These are phyloP conservation scores for Palythoa heliodiscus DNA, from an alignment of 92 coral and sea anemone species.

Conservation along the genomic window DNA sequence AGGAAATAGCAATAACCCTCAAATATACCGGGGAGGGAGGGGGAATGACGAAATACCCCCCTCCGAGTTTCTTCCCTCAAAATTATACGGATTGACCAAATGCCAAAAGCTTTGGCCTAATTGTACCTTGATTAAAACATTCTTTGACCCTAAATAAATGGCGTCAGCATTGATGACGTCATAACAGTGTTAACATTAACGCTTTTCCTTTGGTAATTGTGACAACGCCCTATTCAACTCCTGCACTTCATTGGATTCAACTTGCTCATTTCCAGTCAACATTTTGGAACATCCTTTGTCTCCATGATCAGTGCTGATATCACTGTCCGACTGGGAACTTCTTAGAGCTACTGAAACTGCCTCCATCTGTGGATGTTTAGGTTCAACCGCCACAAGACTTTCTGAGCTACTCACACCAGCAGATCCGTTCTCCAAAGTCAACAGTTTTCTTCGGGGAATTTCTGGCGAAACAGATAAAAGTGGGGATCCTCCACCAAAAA, in stretches of 20 bases:
- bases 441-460: slow-evolving; percentile 14
- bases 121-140: too few relatives aligned
- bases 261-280: slow-evolving; percentile 39
- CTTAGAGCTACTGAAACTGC: slow-evolving; percentile 14
- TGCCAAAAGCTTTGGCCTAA: too few relatives aligned
- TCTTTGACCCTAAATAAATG: neutral
- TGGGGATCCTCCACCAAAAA: slow-evolving; percentile 33
- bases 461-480: slow-evolving; percentile 30
- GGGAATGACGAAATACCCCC: too few relatives aligned
- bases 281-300: slow-evolving; percentile 7
- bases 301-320: slow-evolving; percentile 5
- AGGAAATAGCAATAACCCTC: too few relatives aligned
- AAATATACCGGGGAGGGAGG: too few relatives aligned
- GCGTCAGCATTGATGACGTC: too few relatives aligned
- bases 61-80: too few relatives aligned
- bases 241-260: slow-evolving; percentile 52
- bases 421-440: neutral
- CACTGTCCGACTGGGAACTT: slow-evolving; percentile 30
- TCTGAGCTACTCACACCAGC: slow-evolving; percentile 14
- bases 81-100: too few relatives aligned
- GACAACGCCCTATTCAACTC: slow-evolving; percentile 69
- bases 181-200: neutral
- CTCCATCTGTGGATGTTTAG: slow-evolving; percentile 19
- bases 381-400: slow-evolving; percentile 28
- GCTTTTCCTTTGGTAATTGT: slow-evolving; percentile 53